Base-by-base conservation (phyloP, 2,113 vertebrate genomes). In the Pseudopipra pipra region DNA sequence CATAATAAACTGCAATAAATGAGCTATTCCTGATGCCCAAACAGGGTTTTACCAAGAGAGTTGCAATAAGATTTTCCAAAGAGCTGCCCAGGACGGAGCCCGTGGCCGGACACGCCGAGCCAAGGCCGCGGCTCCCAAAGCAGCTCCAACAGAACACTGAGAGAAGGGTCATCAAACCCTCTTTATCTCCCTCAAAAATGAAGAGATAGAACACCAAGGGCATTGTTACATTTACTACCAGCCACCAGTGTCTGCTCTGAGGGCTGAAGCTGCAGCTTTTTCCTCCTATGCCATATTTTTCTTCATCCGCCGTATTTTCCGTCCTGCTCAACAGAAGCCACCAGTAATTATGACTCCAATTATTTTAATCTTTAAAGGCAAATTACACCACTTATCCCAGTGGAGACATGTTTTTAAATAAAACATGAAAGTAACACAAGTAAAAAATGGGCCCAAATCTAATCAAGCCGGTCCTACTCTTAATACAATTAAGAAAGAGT, bases 361-460 rank as follows among this genome's bases (percentile, higher is more conserved):
- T 97, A 92, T 78, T 96, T 92, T 93, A 93, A 95, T 95, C 84
- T 95, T 95, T 96, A 96, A 96, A 97, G 89, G 95, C 75, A 96
- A 97, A 97, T 97, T 95, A 97, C 70, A 95, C 61, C 91, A 92
- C 86, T 97, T 97, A 96, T 51, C 90, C 91, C 82, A 92, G 89
- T 70, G 85, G 96, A 94, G 92, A 97, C 97, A 97, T 92, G 90
- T 89, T 97, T 97, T 97, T 96, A 98, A 97, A 97, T 97, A 96
- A 98, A 97, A 97, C 93, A 97, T 96, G 89, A 96, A 97, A 97
- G 94, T 92, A 97, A 91, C 85, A 82, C 77, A 96, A 96, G 97
- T 95, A 96, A 97, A 97, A 98, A 98, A 96, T 37, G 90, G 92
- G 90, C 82, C 91, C 66, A 96, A 97, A 98, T 97, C 93, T 93